Base-by-base conservation (phyloP, 1,140 invertebrate species). In the Capitella teleta region DNA sequence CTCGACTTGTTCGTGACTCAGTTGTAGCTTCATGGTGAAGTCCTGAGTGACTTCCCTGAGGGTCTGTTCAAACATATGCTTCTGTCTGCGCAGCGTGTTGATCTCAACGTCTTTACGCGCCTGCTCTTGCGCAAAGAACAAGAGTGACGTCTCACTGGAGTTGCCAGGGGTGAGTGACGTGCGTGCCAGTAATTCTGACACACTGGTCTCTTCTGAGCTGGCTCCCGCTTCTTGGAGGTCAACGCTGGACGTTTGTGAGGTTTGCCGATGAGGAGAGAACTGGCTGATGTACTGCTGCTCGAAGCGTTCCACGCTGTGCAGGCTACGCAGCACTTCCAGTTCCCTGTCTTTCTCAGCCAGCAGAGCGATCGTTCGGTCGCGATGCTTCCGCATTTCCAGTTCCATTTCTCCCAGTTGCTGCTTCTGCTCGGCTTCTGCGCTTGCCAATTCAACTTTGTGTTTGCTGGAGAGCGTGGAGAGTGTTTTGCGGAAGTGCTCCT, bases 51-150 rank as follows among this genome's bases (percentile, higher is more conserved):
- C 69, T 57, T 85, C 82, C 19, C 83, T 64, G 8, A 84, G 68
- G 0, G 77, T 71, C 16, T 78, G 77, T 67, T 90, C 85, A 1
- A 86, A 64, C 36, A 79, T 74, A 52, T 82, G 77, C 59, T 85
- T 84, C 44, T 82, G 77, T 61, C 81, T 82, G 49, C 85, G 74
- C 5, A 87, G 71, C 34, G 77, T 75, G 0, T 80, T 77, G 34
- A 89, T 80, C 62, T 89, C 85, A 8, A 87, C 80, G 56, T 89
- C 84, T 61, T 82, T 82, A 5, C 86, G 69, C 0, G 86, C 82
- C 49, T 87, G 64, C 68, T 90, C 86, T 65, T 90, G 84, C 40
- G 80, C 82, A 64, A 88, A 88, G 73, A 88, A 84, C 18, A 90
- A 62, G 74, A 90, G 81, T 52, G 82, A 82, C 10, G 62, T 62